These are phyloP conservation scores for Drosophila anomelani DNA, from an alignment of 2,888 invertebrate species.

Conservation along the genomic window DNA sequence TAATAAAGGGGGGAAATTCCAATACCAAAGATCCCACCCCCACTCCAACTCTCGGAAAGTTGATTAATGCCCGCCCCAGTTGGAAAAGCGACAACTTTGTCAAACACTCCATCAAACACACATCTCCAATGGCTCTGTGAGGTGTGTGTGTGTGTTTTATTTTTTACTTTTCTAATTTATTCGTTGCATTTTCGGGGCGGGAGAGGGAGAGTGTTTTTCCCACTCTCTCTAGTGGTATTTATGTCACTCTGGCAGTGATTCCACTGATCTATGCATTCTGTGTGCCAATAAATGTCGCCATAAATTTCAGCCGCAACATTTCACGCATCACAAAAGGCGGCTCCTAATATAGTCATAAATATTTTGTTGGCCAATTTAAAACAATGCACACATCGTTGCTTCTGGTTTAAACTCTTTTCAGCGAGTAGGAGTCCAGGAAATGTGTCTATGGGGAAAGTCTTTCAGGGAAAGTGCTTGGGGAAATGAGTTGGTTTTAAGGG, in stretches of 20 bases:
- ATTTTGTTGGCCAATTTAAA: slow-evolving; percentile 57
- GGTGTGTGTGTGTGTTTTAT: slow-evolving; percentile 6
- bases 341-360: slow-evolving; percentile 65
- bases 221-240: slow-evolving; percentile 49
- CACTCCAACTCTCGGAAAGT: slow-evolving; percentile 41
- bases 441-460: background rate
- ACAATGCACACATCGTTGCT: slow-evolving; percentile 57
- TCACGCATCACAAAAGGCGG: slow-evolving; percentile 52
- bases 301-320: slow-evolving; percentile 73
- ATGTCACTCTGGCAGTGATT: slow-evolving; percentile 65
- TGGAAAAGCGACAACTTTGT: slow-evolving; percentile 68
- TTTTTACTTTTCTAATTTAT: slow-evolving; percentile 52
- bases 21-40: slow-evolving; percentile 5
- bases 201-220: background rate
- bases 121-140: slow-evolving; percentile 47
- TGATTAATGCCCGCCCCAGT: slow-evolving; percentile 66
- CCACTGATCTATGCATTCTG: slow-evolving; percentile 72
- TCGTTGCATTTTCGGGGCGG: slow-evolving; percentile 47
- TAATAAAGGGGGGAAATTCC: slow-evolving; percentile 49
- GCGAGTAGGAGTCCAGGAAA: background rate
- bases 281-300: slow-evolving; percentile 81
- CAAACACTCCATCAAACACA: slow-evolving; percentile 77
- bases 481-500: background rate
- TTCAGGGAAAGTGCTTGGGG: background rate
- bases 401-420: slow-evolving; percentile 28